Evolutionary conservation across 2,888 invertebrate species (phyloP).

Genomic region (Aspidapion aeneum): DNA sequence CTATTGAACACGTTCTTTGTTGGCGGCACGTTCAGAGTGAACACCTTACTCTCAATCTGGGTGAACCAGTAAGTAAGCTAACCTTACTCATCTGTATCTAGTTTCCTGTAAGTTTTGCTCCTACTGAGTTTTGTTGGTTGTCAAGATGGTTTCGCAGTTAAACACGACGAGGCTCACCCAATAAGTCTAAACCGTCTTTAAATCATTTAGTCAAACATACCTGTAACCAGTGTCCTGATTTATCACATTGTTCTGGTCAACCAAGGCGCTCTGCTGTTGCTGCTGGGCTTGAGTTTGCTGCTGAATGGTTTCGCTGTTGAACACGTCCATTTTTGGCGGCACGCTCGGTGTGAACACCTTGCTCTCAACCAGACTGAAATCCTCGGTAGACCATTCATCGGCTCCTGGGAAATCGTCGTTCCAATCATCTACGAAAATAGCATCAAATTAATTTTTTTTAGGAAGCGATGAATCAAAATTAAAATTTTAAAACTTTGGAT

Average conservation of each 20-base stretch:
- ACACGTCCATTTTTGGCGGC: conserved; percentile 36
- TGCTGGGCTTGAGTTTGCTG: too few species aligned
- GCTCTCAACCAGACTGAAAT: conserved; percentile 91
- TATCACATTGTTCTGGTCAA: not conserved
- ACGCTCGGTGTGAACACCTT: conserved; percentile 84
- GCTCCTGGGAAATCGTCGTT: conserved; percentile 64
- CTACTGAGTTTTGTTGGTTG: too few species aligned
- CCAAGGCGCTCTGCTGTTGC: not conserved
- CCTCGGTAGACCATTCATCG: conserved; percentile 69
- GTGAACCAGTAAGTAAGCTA: too few species aligned
- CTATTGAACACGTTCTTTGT: conserved; percentile 28
- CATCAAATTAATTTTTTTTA: conserved; percentile 2
- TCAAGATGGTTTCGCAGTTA: too few species aligned
- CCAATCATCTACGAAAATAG: conserved; percentile 23
- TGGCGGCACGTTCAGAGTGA: conserved; percentile 64
- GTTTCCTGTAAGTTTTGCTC: too few species aligned
- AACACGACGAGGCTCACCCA: too few species aligned
- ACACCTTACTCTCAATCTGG: conserved; percentile 90
- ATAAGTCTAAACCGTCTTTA: too few species aligned
- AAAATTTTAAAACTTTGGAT: conserved; percentile 1
- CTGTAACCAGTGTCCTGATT: conserved; percentile 2
- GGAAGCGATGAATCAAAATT: not conserved
- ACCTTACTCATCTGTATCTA: too few species aligned
- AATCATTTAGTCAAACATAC: conserved; percentile 1
- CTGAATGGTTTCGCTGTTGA: conserved; percentile 17